Evolutionary conservation across 2,797 vertebrate species (phyloP), one percentile per base, ranked within the genome.

Genomic region (Distichodus sexfasciatus): DNA sequence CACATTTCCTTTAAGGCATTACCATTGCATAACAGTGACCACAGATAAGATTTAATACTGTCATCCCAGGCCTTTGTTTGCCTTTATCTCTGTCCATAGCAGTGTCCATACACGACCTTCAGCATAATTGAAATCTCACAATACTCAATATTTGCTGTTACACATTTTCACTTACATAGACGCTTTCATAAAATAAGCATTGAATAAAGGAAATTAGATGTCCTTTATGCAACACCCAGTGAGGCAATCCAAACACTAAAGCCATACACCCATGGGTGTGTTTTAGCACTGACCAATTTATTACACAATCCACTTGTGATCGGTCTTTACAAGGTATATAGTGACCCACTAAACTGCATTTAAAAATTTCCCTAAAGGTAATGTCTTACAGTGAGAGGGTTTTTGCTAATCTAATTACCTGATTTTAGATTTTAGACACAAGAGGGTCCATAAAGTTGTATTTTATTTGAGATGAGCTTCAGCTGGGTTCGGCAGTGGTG

Each of bases 41-140:
- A 55, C 28, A 17, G 58, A 62, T 62, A 62, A 62, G 46, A 14
- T 15, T 33, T 3, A 53, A 38, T 28, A 24, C 36, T 26, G 26
- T 44, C 10, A 55, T 19, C 21, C 9, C 24, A 17, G 7, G n/a
- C 57, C n/a, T 29, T 60, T 19, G 2, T n/a, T 60, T 43, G 14
- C 23, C n/a, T 24, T 28, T 60, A 21, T 59, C 57, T 59, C 21
- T 58, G 4, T 8, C 10, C 26, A 35, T 21, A 36, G 41, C 17
- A 29, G 43, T 54, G 61, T 19, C 33, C 21, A 21, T 23, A 4
- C 38, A 26, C 10, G 24, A 43, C 7, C 14, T 60, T 43, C 19
- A 43, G 54, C 31, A 26, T 19, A 15, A 29, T 31, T 29, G 31
- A 17, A 12, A 53, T 54, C 3, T 28, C 40, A 6, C 6, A 24